Evolutionary conservation across 2,113 vertebrate species (phyloP).

Genomic region (Acanthisitta chloris): DNA sequence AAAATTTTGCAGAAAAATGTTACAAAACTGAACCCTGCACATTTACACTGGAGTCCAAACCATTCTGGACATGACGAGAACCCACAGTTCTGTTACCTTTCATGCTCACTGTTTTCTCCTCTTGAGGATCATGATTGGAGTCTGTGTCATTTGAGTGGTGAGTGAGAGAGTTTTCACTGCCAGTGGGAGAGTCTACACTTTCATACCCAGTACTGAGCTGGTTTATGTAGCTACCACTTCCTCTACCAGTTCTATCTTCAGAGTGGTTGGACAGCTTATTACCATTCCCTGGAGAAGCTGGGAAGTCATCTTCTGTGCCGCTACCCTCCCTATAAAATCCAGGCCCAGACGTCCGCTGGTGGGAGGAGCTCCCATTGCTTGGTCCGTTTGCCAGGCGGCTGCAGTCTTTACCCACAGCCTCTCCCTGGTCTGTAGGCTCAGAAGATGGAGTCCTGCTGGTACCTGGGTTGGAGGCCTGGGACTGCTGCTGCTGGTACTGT

Average conservation of each 20-base stretch:
- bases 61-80: conserved; percentile 93
- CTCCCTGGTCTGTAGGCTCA: conserved; percentile 79
- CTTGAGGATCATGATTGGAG: conserved; percentile 95
- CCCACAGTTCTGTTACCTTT: conserved; percentile 96
- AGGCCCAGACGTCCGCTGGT: conserved; percentile 86
- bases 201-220: conserved; percentile 96
- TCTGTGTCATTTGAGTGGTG: conserved; percentile 98
- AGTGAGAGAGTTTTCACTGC: conserved; percentile 97
- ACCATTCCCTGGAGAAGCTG: conserved; percentile 87
- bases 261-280: conserved; percentile 95
- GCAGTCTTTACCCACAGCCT: conserved; percentile 87
- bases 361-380: conserved; percentile 89
- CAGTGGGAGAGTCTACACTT: conserved; percentile 99
- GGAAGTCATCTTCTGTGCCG: conserved; percentile 90
- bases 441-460: conserved; percentile 88
- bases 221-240: conserved; percentile 87
- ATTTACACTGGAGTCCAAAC: conserved; percentile 90
- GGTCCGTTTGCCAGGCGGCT: conserved; percentile 94
- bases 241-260: conserved; percentile 89
- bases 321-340: conserved; percentile 93
- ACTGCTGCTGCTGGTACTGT: conserved; percentile 84
- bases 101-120: conserved; percentile 90
- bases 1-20: conserved; percentile 79
- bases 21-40: conserved; percentile 86
- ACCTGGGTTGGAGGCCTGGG: conserved; percentile 72